Evolutionary conservation across 2,797 vertebrate genomes (phyloP), one percentile per base, ranked within the genome.

Genomic region (Leptoclinus maculatus): DNA sequence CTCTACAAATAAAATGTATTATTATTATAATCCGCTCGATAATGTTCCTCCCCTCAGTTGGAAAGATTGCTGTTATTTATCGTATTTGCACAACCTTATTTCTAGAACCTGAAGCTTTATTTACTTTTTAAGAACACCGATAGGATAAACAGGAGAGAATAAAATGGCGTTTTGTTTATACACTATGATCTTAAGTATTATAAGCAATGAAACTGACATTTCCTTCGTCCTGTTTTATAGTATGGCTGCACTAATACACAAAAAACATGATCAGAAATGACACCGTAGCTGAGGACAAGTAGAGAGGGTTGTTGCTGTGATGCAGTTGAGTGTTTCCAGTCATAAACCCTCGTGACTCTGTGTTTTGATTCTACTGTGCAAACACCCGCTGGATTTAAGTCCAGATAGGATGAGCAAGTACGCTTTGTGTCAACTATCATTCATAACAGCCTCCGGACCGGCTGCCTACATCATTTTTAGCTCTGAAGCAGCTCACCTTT

Each of bases 311-410:
- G 86, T 85, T 89, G 90, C 91, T 78, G 71, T 17, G 89, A 69
- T 76, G 23, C 21, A 19, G 41, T 57, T 0, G 67, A 89, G 85
- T 71, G 85, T 76, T 63, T 25, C 58, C 21, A 1, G 80, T 81
- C 54, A 68, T 90, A 88, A 92, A 91, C 47, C 21, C 67, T 64
- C 0, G 21, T 69, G 60, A 73, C 19, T 47, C 57, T 67, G 19
- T 83, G 71, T 87, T 89, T 76, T 86, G 78, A 85, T 87, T 68
- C 63, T 9, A 6, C 68, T 83, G 76, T 74, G 78, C 84, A 91
- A 90, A 90, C 88, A 92, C 7, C 63, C 39, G 73, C 80, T 83
- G 81, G 78, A 39, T 57, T 45, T 29, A 27, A 78, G 73, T 76
- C 34, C 4, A 71, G 74, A 75, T 69, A 27, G 38, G 80, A 77